These are phyloP conservation scores for Anarhynchus alexandrinus DNA, from an alignment of 2,113 vertebrate genomes.

Conservation along the genomic window DNA sequence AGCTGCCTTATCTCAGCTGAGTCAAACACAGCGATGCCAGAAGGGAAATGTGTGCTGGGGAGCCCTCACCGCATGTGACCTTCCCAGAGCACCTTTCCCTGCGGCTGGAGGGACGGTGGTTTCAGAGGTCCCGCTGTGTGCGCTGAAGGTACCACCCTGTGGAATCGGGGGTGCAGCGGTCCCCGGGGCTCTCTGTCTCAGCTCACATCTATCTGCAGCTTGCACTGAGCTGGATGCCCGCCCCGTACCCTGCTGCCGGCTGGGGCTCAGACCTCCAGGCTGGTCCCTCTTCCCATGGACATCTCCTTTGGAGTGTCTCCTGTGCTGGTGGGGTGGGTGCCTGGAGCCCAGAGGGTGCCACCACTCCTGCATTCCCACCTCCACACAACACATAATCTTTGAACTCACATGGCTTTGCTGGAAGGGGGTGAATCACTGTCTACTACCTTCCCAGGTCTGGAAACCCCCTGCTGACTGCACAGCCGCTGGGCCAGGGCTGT, in stretches of 20 bases:
- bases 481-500: not conserved
- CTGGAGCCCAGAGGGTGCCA: not conserved
- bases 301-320: not conserved
- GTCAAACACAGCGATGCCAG: not conserved
- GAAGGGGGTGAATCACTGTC: not conserved
- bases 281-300: not conserved
- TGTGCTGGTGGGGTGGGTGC: not conserved
- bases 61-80: not conserved
- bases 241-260: fast-evolving
- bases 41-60: not conserved
- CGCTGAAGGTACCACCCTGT: not conserved
- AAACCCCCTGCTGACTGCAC: not conserved
- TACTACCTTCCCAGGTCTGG: not conserved
- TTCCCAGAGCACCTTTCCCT: not conserved
- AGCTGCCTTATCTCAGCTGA: not conserved
- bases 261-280: not conserved
- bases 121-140: not conserved
- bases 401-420: not conserved
- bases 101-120: fast-evolving
- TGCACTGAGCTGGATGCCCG: not conserved
- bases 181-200: not conserved
- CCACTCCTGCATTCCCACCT: not conserved
- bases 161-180: fast-evolving
- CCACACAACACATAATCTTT: not conserved
- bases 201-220: not conserved